Evolutionary conservation across 2,888 invertebrate species (phyloP).

Genomic region (Odiellus spinosus): DNA sequence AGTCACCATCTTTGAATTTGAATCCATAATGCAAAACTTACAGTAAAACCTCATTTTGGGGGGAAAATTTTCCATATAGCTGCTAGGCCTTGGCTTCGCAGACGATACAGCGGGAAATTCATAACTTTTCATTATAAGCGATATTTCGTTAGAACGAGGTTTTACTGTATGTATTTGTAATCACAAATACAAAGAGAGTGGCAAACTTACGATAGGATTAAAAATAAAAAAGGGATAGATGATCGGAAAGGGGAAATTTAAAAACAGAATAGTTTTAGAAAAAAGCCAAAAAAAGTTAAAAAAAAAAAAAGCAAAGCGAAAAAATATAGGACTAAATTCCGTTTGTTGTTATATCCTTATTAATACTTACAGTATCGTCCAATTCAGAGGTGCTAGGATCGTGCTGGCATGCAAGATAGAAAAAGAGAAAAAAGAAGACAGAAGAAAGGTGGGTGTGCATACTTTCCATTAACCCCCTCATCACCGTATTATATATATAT

Average conservation of each 20-base stretch:
- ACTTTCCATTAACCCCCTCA: background rate
- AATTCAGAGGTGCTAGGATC: constrained; percentile 9
- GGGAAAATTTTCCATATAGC: too few relatives aligned
- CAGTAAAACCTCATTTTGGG: too few relatives aligned
- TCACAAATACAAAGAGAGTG: too few relatives aligned
- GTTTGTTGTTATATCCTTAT: background rate
- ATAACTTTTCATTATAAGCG: too few relatives aligned
- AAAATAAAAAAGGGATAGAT: background rate
- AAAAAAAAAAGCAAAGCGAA: background rate
- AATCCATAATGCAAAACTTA: too few relatives aligned
- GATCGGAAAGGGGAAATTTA: background rate
- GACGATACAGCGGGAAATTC: too few relatives aligned
- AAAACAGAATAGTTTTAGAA: background rate
- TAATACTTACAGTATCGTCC: constrained; percentile 15
- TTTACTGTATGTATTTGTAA: too few relatives aligned
- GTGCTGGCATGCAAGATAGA: constrained; percentile 12
- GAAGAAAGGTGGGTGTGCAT: background rate
- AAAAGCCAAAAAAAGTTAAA: background rate
- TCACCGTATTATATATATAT: background rate
- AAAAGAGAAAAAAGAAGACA: background rate
- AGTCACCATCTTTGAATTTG: too few relatives aligned
- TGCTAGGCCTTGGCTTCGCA: too few relatives aligned
- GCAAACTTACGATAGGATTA: too few relatives aligned
- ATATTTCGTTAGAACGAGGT: too few relatives aligned
- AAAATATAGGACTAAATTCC: too few relatives aligned